Base-by-base conservation (phyloP, 2,888 invertebrate genomes). In the Meandrusa payeni region DNA sequence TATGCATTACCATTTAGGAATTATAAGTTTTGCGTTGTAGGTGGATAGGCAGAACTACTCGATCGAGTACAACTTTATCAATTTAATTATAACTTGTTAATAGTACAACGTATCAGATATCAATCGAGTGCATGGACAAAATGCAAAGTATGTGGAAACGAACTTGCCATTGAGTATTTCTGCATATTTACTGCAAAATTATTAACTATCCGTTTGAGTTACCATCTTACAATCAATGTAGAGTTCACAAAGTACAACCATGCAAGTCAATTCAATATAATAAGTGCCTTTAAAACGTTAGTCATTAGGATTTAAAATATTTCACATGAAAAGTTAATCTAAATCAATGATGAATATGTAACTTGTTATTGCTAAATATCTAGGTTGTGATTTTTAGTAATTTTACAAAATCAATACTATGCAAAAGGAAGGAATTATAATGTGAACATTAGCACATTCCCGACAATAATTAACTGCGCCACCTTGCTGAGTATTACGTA, bases 171-270 rank as follows among this genome's bases (percentile, higher is more conserved):
- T 57, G 65, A 62, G 63, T 65, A 61, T 67, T 54, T 74, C 74
- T 70, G 64, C 65, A 55, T 54, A 58, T 71, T 66, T 57, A 61
- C 66, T 72, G 66, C 59, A 65, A 51, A 52, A 52, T 68, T 75
- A 76, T 76, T 59, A 64, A 72, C 68, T 67, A 74, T 69, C 80
- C 72, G 75, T 64, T 64, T 72, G 77, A 87, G 86, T 87, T 87
- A 87, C 86, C 86, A 87, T 71, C 83, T 74, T 80, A 79, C 83
- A 81, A 85, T 86, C 85, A 83, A 80, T 79, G 81, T 83, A 76
- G 67, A 72, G 63, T 72, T 74, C 76, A 73, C 71, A 70, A 69
- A 82, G 83, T 86, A 83, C 85, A 85, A 85, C 76, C 72, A 68
- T 72, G 64, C 70, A 68, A 76, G 61, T 86, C 86, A 82, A 80